These are phyloP conservation scores for Phytoseiulus persimilis DNA, from an alignment of 2,888 invertebrate genomes.

Conservation along the genomic window DNA sequence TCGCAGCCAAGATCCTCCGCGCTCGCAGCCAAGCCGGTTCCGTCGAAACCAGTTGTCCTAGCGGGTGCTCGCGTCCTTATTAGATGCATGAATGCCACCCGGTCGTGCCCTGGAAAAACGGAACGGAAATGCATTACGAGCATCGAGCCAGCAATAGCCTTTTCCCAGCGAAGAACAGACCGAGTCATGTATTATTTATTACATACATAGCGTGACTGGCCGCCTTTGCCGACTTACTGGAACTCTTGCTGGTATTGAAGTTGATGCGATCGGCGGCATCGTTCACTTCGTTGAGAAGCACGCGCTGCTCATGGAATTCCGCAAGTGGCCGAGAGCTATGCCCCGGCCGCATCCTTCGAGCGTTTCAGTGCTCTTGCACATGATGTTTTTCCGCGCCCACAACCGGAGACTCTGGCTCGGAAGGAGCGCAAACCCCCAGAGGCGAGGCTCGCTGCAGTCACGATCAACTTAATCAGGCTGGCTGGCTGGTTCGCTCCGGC, in stretches of 20 bases:
- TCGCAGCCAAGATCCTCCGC: not conserved
- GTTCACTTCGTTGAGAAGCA: not conserved
- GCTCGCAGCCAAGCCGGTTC: not conserved
- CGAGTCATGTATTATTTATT: constrained; percentile 5
- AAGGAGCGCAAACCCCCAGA: not conserved
- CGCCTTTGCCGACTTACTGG: not conserved
- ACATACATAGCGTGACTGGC: not conserved
- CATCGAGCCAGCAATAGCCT: not conserved
- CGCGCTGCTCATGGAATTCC: not conserved
- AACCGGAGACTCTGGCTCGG: not conserved
- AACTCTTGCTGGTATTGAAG: not conserved
- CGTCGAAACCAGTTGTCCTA: not conserved
- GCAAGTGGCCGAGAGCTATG: not conserved
- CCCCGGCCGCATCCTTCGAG: not conserved
- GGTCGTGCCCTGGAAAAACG: not conserved
- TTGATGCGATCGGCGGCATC: not conserved
- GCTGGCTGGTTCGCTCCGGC: not conserved
- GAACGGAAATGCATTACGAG: not conserved
- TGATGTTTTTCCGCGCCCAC: not conserved
- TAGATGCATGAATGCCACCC: not conserved
- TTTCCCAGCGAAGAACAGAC: not conserved
- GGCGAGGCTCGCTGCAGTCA: not conserved
- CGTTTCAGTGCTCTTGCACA: not conserved
- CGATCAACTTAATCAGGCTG: constrained; percentile 5
- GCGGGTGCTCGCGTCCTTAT: not conserved